Conservation (phyloP, 2,113 vertebrate genomes). For the Mormyrus iriodes region DNA sequence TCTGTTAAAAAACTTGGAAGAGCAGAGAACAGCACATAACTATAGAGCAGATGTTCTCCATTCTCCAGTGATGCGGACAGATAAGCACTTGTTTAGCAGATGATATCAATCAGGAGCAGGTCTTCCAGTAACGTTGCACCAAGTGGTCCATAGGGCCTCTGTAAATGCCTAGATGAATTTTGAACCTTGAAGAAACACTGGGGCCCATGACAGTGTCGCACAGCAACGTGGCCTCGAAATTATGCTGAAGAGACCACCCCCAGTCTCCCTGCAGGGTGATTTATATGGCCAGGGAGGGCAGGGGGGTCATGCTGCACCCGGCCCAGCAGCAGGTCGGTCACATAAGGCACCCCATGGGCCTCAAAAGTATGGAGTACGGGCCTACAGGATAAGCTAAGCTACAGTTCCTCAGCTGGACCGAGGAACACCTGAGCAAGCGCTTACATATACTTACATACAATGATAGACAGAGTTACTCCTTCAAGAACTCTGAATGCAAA, state of each 20-base stretch:
- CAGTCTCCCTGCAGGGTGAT: conserved; percentile 48
- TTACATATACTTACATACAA: neutral
- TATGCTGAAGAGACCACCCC: conserved; percentile 40
- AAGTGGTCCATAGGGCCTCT: conserved; percentile 25
- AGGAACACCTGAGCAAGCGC: neutral
- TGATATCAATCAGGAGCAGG: neutral
- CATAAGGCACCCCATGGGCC: conserved; percentile 33
- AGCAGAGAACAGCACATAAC: neutral
- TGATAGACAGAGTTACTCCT: neutral
- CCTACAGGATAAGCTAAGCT: neutral
- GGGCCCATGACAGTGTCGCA: conserved; percentile 47
- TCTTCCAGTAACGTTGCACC: neutral
- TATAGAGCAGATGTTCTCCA: neutral
- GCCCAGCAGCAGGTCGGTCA: conserved; percentile 25
- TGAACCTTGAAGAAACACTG: conserved; percentile 40
- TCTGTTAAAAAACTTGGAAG: neutral
- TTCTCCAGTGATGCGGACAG: neutral
- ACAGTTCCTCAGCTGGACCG: neutral
- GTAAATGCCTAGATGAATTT: conserved; percentile 31
- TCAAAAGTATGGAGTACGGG: neutral
- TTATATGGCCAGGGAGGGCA: conserved; percentile 36
- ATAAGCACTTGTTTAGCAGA: neutral
- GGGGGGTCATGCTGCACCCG: conserved; percentile 45
- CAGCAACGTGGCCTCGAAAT: conserved; percentile 53
- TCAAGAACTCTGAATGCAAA: neutral